Evolutionary conservation across 2,888 invertebrate genomes (phyloP).

Genomic region (Tipula unca): DNA sequence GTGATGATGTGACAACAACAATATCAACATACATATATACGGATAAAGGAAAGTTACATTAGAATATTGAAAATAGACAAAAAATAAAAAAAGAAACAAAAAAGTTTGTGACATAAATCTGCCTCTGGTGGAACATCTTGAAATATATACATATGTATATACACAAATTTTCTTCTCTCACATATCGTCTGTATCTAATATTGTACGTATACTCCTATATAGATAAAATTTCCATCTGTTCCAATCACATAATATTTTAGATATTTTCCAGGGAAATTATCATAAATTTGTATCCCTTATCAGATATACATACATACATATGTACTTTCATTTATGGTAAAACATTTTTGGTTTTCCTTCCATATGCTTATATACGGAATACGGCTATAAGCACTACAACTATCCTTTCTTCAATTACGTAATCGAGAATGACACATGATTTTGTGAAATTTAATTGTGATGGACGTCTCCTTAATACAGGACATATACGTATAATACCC

Average conservation of each 20-base stretch:
- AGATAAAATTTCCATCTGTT: conserved; percentile 8
- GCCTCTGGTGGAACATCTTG: conserved; percentile 8
- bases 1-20: background rate
- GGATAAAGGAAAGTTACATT: background rate
- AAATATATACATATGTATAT: background rate
- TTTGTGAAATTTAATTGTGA: background rate
- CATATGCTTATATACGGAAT: background rate
- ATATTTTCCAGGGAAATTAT: conserved; percentile 8
- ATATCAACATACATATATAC: background rate
- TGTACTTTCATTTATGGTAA: background rate
- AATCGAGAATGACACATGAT: background rate
- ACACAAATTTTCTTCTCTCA: background rate
- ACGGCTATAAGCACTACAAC: background rate
- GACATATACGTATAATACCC: background rate
- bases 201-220: background rate
- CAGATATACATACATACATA: too few relatives aligned
- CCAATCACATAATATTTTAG: background rate
- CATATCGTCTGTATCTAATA: background rate
- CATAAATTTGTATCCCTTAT: background rate
- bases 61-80: background rate
- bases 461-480: background rate
- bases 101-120: background rate
- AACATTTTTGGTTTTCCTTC: background rate
- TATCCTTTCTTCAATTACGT: background rate
- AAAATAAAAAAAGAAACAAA: background rate